Base-by-base conservation (phyloP, 2,797 vertebrate species). In the Sebastes cheni region DNA sequence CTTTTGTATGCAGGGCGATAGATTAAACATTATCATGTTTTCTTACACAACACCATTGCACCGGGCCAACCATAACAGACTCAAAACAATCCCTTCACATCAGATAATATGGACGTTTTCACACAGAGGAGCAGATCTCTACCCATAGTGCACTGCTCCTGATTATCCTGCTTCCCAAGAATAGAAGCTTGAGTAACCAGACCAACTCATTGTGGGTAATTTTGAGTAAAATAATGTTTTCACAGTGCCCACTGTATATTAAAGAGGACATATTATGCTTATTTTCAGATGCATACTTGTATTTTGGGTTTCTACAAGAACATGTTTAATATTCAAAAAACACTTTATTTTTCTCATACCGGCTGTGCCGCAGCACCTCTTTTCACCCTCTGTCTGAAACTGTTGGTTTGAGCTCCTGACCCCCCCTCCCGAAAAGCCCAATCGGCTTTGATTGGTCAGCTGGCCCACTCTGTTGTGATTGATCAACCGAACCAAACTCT, bases 1-100 rank as follows among this genome's bases (percentile, higher is more conserved):
- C 56, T 79, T 81, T 88, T 80, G 81, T 90, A 34, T 67, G 54
- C 69, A 18, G 67, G 59, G 54, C 50, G 20, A 84, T 59, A 82
- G 85, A 93, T 88, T 79, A 88, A 81, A 76, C 46, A 80, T 87
- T 66, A 89, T 87, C 34, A 46, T 55, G 72, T 58, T 91, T 74
- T 79, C 77, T 79, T 68, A 72, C 65, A 72, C 67, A 91, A 82
- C 67, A 76, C 46, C 27, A 27, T 42, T 68, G 27, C 50, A 58
- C 25, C 6, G 7, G 9, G 85, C 88, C 87, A 90, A 90, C 58
- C 29, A 88, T 13, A 91, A 89, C 79, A 82, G 39, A 64, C 67
- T 32, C 30, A 58, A 81, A 86, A 88, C 86, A 91, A 90, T 86
- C 76, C 77, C 13, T 39, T 86, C 50, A 76, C 52, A 91, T 90